Conservation (phyloP, 2,113 vertebrate genomes). For the Lepus americanus region DNA sequence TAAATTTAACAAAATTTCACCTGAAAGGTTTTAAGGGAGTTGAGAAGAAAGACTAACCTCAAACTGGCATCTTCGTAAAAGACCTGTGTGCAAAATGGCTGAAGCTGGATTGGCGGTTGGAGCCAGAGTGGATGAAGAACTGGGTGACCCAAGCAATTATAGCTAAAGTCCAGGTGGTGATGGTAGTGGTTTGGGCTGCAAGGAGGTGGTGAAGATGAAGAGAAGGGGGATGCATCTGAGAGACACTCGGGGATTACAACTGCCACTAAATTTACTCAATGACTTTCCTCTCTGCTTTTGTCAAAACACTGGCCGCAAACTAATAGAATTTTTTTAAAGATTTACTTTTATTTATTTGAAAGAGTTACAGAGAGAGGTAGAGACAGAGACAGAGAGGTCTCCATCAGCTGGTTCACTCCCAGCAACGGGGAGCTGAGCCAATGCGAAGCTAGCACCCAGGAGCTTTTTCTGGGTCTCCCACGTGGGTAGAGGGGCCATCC, state of each 20-base stretch:
- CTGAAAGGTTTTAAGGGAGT: background rate
- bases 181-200: background rate
- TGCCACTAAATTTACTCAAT: background rate
- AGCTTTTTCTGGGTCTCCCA: too few relatives aligned
- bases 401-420: too few relatives aligned
- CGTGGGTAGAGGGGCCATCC: too few relatives aligned
- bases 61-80: background rate
- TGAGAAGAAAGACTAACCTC: slow-evolving; percentile 1
- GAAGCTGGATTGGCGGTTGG: background rate
- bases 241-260: background rate
- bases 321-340: background rate
- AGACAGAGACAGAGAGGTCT: too few relatives aligned
- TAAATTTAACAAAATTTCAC: slow-evolving; percentile 23
- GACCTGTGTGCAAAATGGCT: background rate
- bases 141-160: background rate
- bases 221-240: background rate
- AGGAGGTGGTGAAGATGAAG: background rate
- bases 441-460: too few relatives aligned
- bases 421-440: too few relatives aligned
- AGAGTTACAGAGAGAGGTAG: too few relatives aligned
- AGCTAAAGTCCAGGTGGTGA: background rate
- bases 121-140: background rate
- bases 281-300: background rate
- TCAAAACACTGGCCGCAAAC: slow-evolving; percentile 23
- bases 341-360: too few relatives aligned